These are phyloP conservation scores for Anoplolepis gracilipes DNA, from an alignment of 1,140 invertebrate genomes.

Conservation along the genomic window DNA sequence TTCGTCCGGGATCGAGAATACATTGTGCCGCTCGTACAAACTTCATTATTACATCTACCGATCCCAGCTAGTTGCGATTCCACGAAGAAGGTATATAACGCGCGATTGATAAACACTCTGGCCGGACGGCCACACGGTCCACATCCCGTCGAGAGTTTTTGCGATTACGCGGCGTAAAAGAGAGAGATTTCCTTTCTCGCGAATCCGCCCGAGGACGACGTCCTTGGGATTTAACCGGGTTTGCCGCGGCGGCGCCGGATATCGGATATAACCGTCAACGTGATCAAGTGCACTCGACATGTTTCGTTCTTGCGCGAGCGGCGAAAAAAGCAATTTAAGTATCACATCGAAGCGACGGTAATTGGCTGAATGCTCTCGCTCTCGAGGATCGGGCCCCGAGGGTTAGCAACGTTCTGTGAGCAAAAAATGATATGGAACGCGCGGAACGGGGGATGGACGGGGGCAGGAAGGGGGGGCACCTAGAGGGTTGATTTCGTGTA, in stretches of 20 bases:
- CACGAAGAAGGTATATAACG: constrained; percentile 23
- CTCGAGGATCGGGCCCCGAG: constrained; percentile 27
- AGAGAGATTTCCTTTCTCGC: neutral
- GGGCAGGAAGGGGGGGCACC: constrained; percentile 17
- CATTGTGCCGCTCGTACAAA: constrained; percentile 16
- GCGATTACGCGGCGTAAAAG: constrained; percentile 21
- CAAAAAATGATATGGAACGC: constrained; percentile 12
- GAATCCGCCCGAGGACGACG: constrained; percentile 25
- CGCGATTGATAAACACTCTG: constrained; percentile 52
- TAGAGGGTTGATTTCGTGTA: constrained; percentile 79
- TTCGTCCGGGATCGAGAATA: constrained; percentile 45
- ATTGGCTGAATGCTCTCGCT: constrained; percentile 68
- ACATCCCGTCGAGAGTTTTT: constrained; percentile 13
- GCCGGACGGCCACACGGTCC: neutral
- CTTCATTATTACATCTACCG: constrained; percentile 38
- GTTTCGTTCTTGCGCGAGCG: constrained; percentile 68
- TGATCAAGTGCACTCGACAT: constrained; percentile 70
- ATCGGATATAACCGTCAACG: constrained; percentile 64
- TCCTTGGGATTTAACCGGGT: constrained; percentile 50
- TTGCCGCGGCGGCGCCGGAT: constrained; percentile 57
- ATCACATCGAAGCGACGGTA: constrained; percentile 70
- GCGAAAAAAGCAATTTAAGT: constrained; percentile 73
- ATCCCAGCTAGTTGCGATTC: neutral
- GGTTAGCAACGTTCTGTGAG: constrained; percentile 45
- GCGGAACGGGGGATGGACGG: constrained; percentile 14